Percentiles rank a stretch among this genome's conserved stretches.
Evolutionary conservation across 2,113 vertebrate genomes (phyloP).

Genomic region (Struthio camelus): DNA sequence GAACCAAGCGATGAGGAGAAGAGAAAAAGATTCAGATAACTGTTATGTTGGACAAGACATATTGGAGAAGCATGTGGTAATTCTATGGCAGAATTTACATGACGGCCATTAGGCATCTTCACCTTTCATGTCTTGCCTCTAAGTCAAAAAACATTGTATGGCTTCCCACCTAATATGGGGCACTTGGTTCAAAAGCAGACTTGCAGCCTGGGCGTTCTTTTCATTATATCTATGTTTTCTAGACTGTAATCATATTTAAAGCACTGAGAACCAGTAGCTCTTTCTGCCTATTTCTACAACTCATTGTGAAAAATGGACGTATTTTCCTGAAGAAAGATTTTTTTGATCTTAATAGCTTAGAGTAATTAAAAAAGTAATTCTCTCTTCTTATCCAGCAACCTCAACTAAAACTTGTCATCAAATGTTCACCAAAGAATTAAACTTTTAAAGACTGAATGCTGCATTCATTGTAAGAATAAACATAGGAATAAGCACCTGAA

Average conservation of each 20-base stretch:
- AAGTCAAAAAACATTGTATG: neutral
- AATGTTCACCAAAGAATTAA: neutral
- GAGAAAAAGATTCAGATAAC: neutral
- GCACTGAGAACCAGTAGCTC: neutral
- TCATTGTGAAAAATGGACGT: neutral
- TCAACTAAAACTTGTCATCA: constrained; percentile 12
- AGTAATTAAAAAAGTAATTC: neutral
- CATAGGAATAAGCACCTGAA: neutral
- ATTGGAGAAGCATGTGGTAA: neutral
- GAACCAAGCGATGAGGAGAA: neutral
- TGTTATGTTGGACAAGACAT: rapidly evolving
- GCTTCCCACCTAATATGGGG: neutral
- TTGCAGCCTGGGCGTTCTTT: neutral
- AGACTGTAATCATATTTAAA: neutral
- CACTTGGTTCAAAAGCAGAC: neutral
- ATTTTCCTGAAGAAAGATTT: neutral
- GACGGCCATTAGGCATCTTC: neutral
- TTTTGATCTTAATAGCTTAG: neutral
- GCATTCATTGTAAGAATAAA: neutral
- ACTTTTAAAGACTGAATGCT: neutral
- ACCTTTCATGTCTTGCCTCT: neutral
- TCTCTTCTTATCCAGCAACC: neutral
- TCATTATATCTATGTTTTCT: neutral
- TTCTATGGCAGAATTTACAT: neutral
- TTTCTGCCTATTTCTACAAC: neutral